Base-by-base conservation (phyloP, 2,797 vertebrate species). In the Phrynocephalus forsythii region DNA sequence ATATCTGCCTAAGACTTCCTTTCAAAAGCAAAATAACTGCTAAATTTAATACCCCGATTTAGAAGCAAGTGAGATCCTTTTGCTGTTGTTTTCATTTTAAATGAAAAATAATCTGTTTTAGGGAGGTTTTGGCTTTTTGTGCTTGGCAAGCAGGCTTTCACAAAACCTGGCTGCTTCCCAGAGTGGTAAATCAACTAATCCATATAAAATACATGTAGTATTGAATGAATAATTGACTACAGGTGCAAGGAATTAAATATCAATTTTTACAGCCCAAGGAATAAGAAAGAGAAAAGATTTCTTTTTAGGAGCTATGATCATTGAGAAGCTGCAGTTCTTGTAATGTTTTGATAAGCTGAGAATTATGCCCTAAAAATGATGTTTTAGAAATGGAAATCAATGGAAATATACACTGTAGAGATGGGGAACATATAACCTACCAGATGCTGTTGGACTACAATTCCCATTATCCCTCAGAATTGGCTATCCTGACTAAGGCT, bases 171-270 rank as follows among this genome's bases (percentile, higher is more conserved):
- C 95, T 97, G 95, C 91, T 91, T 95, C 92, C 95, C 91, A 88
- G 91, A 94, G 56, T 94, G 95, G 93, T 91, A 95, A 94, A 90
- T 93, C 89, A 93, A 92, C 87, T 92, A 94, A 96, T 96, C 94
- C 88, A 89, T 91, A 86, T 92, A 93, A 96, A 94, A 94, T 81
- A 92, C 90, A 87, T 90, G 94, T 95, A 94, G 91, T 94, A 96
- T 93, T 94, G 93, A 94, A 94, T 92, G 90, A 72, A 56, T 96
- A 97, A 96, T 96, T 95, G 93, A 94, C 92, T 96, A 95, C 95
- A 97, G 96, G 96, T 97, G 95, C 94, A 94, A 92, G 94, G 91
- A 95, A 95, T 97, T 95, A 95, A 88, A 93, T 84, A 92, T 84
- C 82, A 89, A 88, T 92, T 92, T 91, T 91, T 89, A 87, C 79